A percentile compares a stretch with the other conserved stretches of the same genome.
These are phyloP conservation scores for Drosophila gaucha DNA, from an alignment of 2,888 invertebrate genomes.

Conservation along the genomic window DNA sequence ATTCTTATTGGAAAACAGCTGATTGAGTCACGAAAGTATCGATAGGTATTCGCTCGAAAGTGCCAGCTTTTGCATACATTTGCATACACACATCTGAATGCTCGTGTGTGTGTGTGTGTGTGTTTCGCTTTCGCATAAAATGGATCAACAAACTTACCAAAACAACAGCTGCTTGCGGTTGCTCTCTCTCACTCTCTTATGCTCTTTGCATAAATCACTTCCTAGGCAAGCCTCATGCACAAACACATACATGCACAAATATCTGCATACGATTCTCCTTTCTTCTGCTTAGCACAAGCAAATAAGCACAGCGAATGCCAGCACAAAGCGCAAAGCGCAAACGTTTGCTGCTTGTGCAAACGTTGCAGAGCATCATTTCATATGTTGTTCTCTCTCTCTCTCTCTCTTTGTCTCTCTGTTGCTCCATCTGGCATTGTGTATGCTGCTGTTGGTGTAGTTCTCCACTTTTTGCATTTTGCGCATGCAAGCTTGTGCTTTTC, in stretches of 20 bases:
- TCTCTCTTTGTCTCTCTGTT: not conserved
- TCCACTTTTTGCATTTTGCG: constrained; percentile 48
- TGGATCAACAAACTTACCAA: constrained; percentile 4
- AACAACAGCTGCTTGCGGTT: constrained; percentile 11
- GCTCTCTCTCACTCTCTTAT: not conserved
- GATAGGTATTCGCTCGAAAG: not conserved
- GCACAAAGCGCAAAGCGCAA: constrained; percentile 32
- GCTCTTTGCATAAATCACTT: constrained; percentile 7
- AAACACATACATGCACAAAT: not conserved
- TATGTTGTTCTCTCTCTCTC: not conserved
- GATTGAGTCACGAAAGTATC: constrained; percentile 3
- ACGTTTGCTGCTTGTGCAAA: constrained; percentile 41
- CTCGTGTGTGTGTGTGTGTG: not conserved
- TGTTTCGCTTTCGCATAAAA: not conserved
- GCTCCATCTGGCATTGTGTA: constrained; percentile 5
- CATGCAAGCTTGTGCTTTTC: constrained; percentile 59
- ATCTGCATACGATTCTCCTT: constrained; percentile 3
- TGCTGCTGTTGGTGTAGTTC: not conserved
- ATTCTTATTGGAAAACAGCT: constrained; percentile 2
- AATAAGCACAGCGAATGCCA: constrained; percentile 22
- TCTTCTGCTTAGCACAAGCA: constrained; percentile 28
- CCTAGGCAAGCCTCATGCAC: not conserved
- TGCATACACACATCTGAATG: not conserved
- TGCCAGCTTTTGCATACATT: too few relatives aligned
- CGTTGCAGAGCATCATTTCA: not conserved